Evolutionary conservation across 2,797 vertebrate genomes (phyloP), one percentile per base, ranked within the genome.

Genomic region (Cryptoblepharus egeriae): DNA sequence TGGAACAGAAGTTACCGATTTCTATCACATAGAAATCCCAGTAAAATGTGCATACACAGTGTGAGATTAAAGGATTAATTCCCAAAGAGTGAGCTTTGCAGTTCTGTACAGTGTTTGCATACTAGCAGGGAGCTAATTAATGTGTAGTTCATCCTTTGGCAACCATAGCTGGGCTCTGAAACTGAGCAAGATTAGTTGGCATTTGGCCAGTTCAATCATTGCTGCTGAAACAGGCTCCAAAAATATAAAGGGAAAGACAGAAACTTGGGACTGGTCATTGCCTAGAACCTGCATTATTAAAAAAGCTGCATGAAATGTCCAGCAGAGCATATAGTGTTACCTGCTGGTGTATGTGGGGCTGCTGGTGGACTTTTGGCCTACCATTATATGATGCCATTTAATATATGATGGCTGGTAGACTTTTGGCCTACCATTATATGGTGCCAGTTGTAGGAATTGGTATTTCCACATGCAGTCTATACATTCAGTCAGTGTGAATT

Each of bases 161-260:
- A 78, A 57, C 28, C 15, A 0, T 13, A 12, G n/a, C 67, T 81
- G 42, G 68, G 81, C 32, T 85, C 75, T 69, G 84, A 89, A 42
- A 24, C 4, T 24, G 3, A 73, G 55, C 37, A 65, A 81, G 74
- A 81, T 86, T 35, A 86, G 65, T 39, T 86, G 37, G 37, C 83
- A 42, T 84, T 65, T 65, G 61, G 70, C 69, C 76, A 84, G 73
- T 84, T 85, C 11, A 60, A 20, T 37, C 88, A 5, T 81, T 85
- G 75, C 52, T 80, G 2, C 35, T 42, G 35, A 81, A 65, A 77
- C 5, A 30, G 49, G 61, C 26, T 73, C 68, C 35, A 60, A 67
- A 52, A 81, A 81, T 49, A 52, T 26, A 77, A 30, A 76, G 58
- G 55, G n/a, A 64, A 69, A 78, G 77, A 69, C 30, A 71, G 55